A percentile compares a stretch with the other conserved stretches of the same genome.
phyloP scores from a whole-genome alignment of 2,888 invertebrate species.

The Leucophenga maculata region DNA sequence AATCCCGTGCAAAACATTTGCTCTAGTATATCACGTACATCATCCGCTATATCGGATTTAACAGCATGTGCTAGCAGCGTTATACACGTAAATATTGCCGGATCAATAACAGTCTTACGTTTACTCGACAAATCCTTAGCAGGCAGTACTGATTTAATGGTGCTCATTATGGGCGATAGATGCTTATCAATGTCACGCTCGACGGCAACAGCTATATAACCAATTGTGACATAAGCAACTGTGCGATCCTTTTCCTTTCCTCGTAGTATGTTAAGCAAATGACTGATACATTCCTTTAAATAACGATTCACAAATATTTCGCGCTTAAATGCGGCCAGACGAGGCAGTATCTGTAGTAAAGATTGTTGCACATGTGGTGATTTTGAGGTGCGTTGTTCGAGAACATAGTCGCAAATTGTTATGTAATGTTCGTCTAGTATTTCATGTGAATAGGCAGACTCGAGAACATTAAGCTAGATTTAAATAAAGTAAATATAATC shows the following conservation, averaged over 20 bases:
- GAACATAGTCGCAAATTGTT: slow-evolving; percentile 82
- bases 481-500: slow-evolving; percentile 2
- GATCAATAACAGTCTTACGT: slow-evolving; percentile 83
- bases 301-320: slow-evolving; percentile 84
- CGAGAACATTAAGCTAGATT: slow-evolving; percentile 77
- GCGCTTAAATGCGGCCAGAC: slow-evolving; percentile 93
- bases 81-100: slow-evolving; percentile 93
- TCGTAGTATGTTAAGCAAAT: slow-evolving; percentile 83
- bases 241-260: slow-evolving; percentile 89
- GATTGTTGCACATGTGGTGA: slow-evolving; percentile 89
- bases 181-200: slow-evolving; percentile 85
- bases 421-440: slow-evolving; percentile 88
- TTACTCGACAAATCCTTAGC: slow-evolving; percentile 84
- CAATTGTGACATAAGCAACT: slow-evolving; percentile 91
- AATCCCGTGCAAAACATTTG: slow-evolving; percentile 94
- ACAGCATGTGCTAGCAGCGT: slow-evolving; percentile 92
- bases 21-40: slow-evolving; percentile 88
- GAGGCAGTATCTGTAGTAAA: slow-evolving; percentile 88
- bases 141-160: slow-evolving; percentile 84
- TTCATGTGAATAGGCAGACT: slow-evolving; percentile 89
- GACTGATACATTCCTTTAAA: slow-evolving; percentile 82
- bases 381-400: slow-evolving; percentile 83
- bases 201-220: slow-evolving; percentile 91
- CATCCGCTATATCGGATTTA: slow-evolving; percentile 81
- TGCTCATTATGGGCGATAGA: slow-evolving; percentile 88